A percentile compares a stretch with the other conserved stretches of the same genome.
Evolutionary conservation across 2,797 vertebrate genomes (phyloP).

Genomic region (Tangara arthus): DNA sequence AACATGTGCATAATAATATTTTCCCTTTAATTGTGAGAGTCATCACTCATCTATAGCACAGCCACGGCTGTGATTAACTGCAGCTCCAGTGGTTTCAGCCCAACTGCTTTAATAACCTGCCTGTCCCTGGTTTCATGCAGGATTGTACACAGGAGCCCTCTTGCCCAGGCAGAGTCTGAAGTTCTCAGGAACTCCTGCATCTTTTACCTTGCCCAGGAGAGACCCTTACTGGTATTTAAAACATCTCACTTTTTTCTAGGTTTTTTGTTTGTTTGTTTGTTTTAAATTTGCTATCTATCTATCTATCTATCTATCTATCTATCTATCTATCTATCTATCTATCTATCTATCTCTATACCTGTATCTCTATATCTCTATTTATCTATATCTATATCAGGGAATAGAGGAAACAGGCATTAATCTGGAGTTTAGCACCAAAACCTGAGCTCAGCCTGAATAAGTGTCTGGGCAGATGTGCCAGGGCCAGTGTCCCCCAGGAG

Average conservation of each 20-base stretch:
- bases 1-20: neutral
- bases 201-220: conserved; percentile 21
- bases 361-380: neutral
- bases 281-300: neutral
- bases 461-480: neutral
- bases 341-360: neutral
- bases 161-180: neutral
- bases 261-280: neutral
- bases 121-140: neutral
- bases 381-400: neutral
- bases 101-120: neutral
- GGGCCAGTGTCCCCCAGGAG: neutral
- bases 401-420: neutral
- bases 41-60: neutral
- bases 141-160: conserved; percentile 8
- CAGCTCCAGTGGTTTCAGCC: neutral
- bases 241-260: neutral
- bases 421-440: neutral
- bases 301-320: neutral
- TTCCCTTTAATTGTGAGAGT: neutral
- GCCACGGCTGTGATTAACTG: neutral
- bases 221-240: conserved; percentile 6
- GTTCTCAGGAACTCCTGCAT: conserved; percentile 7
- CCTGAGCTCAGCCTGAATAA: neutral
- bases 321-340: neutral